These are phyloP conservation scores for Ailuropoda melanoleuca DNA, from an alignment of 2,113 vertebrate genomes.

Conservation along the genomic window DNA sequence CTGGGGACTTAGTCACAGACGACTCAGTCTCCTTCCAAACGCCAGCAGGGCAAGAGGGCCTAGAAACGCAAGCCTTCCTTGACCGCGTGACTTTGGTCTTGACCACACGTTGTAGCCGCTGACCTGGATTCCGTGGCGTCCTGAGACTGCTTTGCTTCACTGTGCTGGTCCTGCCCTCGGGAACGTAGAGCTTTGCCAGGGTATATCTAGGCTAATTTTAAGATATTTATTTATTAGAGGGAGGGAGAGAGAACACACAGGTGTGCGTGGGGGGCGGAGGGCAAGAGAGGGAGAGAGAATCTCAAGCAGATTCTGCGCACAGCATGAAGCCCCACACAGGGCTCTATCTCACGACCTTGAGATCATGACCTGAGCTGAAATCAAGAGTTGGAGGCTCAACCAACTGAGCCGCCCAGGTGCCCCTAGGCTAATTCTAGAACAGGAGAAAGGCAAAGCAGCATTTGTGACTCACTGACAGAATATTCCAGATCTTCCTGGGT, in stretches of 20 bases:
- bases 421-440: not conserved
- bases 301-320: no score
- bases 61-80: not conserved
- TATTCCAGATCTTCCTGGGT: not conserved
- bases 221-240: no score
- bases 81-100: not conserved
- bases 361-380: no score
- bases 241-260: no score
- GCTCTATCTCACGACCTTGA: no score
- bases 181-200: not conserved
- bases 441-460: not conserved
- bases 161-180: not conserved
- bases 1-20: not conserved
- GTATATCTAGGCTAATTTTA: not conserved
- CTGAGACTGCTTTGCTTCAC: not conserved
- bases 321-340: no score
- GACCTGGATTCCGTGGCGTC: not conserved
- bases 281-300: no score
- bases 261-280: no score
- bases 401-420: no score
- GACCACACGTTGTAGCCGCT: not conserved
- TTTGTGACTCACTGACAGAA: fast-evolving
- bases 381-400: no score
- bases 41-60: not conserved
- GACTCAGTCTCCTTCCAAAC: not conserved